These are phyloP conservation scores for Pygoscelis adeliae DNA, from an alignment of 2,113 vertebrate species.

Conservation along the genomic window DNA sequence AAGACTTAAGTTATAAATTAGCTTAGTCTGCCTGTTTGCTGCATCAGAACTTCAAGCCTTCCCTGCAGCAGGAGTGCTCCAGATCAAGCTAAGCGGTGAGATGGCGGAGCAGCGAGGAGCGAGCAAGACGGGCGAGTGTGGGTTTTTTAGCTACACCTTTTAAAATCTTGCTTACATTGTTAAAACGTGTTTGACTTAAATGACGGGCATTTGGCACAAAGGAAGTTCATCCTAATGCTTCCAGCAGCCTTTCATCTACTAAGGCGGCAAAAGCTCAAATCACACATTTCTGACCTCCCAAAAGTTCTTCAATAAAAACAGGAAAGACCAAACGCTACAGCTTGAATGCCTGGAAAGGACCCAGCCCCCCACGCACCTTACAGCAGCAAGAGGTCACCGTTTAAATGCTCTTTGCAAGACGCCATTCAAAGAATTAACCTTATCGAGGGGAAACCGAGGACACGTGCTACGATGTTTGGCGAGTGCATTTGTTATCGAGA, in stretches of 20 bases:
- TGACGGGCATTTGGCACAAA: not conserved
- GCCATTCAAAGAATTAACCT: not conserved
- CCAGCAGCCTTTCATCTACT: constrained; percentile 26
- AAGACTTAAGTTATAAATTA: not conserved
- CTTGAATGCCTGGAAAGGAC: not conserved
- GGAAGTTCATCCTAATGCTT: not conserved
- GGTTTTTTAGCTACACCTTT: not conserved
- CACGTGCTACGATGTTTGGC: rapidly evolving
- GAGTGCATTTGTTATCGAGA: not conserved
- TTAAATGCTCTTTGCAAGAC: not conserved
- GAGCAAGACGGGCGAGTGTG: not conserved
- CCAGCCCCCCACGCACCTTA: not conserved
- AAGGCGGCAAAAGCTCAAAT: not conserved
- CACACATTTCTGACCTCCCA: not conserved
- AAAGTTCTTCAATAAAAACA: not conserved
- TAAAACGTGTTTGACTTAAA: not conserved
- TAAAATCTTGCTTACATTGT: not conserved
- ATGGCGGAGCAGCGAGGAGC: not conserved
- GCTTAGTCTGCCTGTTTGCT: not conserved
- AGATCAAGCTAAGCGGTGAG: not conserved
- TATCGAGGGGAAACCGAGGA: rapidly evolving
- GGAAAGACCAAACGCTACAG: not conserved
- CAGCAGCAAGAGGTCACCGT: not conserved
- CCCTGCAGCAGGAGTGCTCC: not conserved
- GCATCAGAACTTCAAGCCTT: not conserved